Conservation (phyloP, 1,140 invertebrate species). For the Aphelenchoides besseyi region DNA sequence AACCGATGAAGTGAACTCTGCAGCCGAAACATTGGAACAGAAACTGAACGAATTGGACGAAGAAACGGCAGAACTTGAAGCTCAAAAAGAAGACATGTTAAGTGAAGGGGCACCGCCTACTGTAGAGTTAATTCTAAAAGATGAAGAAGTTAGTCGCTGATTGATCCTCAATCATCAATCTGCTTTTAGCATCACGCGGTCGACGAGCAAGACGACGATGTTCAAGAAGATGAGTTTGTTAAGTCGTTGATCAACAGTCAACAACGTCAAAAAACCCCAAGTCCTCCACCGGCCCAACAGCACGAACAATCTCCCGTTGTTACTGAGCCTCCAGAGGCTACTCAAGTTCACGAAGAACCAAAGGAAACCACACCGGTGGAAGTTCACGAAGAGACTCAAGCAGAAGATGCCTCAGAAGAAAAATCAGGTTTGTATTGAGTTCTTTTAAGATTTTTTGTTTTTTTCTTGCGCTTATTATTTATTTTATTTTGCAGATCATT, state of each 20-base stretch:
- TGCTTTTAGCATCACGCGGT: background rate
- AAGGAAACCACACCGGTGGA: background rate
- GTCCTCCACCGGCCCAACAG: background rate
- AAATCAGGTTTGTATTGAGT: background rate
- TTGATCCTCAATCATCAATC: no score
- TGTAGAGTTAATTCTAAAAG: no score
- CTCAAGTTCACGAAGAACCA: background rate
- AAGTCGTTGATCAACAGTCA: slow-evolving; percentile 10
- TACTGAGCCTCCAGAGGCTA: background rate
- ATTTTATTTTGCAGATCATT: no score
- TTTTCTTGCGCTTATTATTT: no score
- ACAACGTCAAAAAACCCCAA: slow-evolving; percentile 6
- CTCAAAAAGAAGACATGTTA: no score
- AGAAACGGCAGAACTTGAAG: background rate
- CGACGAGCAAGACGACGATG: background rate
- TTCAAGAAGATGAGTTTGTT: slow-evolving; percentile 3
- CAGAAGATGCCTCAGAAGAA: background rate
- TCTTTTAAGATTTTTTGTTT: background rate
- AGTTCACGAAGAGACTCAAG: background rate
- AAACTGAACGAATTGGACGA: background rate
- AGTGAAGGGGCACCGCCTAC: no score
- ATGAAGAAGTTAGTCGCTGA: no score
- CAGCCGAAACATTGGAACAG: background rate
- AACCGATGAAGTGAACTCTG: background rate
- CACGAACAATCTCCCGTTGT: background rate